A percentile compares a stretch with the other conserved stretches of the same genome.
These are phyloP conservation scores for Pangasius djambal DNA, from an alignment of 2,797 vertebrate species.

Conservation along the genomic window DNA sequence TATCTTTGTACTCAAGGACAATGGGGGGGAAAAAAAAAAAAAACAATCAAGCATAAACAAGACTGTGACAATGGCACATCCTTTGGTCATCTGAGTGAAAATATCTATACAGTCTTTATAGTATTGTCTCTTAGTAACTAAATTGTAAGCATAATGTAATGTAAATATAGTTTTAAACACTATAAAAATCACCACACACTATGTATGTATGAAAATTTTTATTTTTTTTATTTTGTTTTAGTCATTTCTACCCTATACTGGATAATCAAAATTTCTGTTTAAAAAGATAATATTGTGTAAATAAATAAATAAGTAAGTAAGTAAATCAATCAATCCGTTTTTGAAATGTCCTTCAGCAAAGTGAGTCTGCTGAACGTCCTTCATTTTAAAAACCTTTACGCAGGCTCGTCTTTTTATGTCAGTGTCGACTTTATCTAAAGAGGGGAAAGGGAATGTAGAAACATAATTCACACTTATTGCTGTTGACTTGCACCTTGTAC, in stretches of 20 bases:
- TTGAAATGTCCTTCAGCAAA: background rate
- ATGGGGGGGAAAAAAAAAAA: constrained; percentile 43
- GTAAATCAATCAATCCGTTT: background rate
- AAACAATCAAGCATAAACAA: constrained; percentile 32
- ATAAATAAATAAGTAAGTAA: background rate
- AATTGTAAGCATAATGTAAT: background rate
- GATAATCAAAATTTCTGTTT: background rate
- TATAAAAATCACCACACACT: background rate
- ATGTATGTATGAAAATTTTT: background rate
- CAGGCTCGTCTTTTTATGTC: background rate
- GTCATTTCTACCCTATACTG: background rate
- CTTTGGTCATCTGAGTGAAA: constrained; percentile 8
- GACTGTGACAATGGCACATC: constrained; percentile 25
- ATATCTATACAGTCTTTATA: background rate
- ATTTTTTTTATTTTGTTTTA: background rate
- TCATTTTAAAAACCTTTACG: background rate
- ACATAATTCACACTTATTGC: constrained; percentile 35
- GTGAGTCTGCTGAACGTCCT: background rate
- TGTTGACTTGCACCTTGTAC: constrained; percentile 37
- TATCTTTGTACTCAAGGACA: constrained; percentile 67
- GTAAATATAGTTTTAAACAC: background rate
- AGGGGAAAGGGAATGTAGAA: background rate
- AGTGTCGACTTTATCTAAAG: background rate
- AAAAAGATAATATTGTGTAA: background rate
- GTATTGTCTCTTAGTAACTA: background rate